Evolutionary conservation across 1,140 invertebrate species (phyloP), one percentile per base, ranked within the genome.

Genomic region (Coenobita brevimanus): DNA sequence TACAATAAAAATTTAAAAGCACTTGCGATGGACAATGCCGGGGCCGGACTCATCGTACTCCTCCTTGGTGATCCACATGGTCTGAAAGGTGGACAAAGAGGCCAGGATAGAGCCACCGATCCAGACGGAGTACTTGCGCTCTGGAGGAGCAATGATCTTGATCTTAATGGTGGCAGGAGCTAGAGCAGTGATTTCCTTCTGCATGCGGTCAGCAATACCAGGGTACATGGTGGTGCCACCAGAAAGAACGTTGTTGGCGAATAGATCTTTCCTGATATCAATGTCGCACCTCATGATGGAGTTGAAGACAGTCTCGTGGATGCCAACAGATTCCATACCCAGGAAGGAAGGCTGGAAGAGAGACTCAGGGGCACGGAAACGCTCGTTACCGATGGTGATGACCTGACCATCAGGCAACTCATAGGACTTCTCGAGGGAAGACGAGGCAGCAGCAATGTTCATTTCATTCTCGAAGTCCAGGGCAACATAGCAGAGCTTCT

Each of bases 371-470:
- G 96, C 96, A 92, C 96, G 95, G 95, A 97, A 97, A 91, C 97
- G 94, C 93, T 97, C 96, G 93, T 97, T 98, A 91, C 97, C 97
- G 92, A 98, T 98, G 94, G 97, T 98, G 94, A 98, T 98, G 91
- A 99, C 97, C 93, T 97, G 96, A 91, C 96, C 97, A 17, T 50
- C 46, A 8, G 46, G 46, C 6, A 50, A 17, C n/a, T n/a, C n/a
- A n/a, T 50, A 50, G 46, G 46, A 50, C 46, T 50, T 50, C 46
- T 50, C 46, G 46, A 50, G 46, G 46, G 46, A 50, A 50, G 46
- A 50, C 6, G 46, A 50, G 17, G 46, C 46, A 50, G 46, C 46
- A 50, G 46, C 46, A 50, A 50, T 50, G 46, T 50, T 50, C 46
- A 50, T 50, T 17, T 50, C 46, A 50, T 17, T 50, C 46, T 50